Conservation (phyloP, 2,113 vertebrate genomes). For the Rhinogobius similis region DNA sequence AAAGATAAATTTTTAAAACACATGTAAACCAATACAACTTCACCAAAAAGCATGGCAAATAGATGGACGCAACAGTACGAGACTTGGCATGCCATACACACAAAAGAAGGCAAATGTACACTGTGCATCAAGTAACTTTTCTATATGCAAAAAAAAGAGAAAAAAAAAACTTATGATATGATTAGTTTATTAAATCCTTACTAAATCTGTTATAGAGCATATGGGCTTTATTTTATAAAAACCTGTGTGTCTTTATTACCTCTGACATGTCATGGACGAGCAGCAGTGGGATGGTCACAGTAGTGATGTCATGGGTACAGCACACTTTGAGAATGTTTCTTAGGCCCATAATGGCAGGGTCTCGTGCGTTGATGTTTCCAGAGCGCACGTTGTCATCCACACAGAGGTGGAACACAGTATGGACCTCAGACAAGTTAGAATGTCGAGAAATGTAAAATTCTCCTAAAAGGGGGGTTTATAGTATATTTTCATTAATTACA, state of each 20-base stretch:
- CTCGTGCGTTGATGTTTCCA: constrained; percentile 90
- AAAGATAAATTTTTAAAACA: background rate
- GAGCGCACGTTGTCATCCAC: constrained; percentile 95
- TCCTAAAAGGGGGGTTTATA: constrained; percentile 70
- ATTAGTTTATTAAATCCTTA: background rate
- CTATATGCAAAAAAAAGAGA: background rate
- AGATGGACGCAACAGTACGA: too few relatives aligned
- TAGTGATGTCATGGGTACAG: constrained; percentile 95
- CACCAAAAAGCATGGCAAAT: too few relatives aligned
- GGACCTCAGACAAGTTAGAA: constrained; percentile 96
- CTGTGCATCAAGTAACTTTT: constrained; percentile 23
- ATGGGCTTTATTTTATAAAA: too few relatives aligned
- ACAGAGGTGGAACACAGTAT: constrained; percentile 94
- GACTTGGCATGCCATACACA: too few relatives aligned
- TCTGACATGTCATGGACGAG: constrained; percentile 98
- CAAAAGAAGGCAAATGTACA: too few relatives aligned
- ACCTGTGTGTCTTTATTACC: constrained; percentile 77
- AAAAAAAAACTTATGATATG: background rate
- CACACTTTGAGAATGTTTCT: constrained; percentile 98
- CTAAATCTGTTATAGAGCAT: background rate
- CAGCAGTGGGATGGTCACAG: constrained; percentile 91
- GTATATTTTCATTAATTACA: background rate
- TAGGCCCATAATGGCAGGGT: constrained; percentile 97
- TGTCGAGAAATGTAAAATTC: constrained; percentile 96
- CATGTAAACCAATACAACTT: too few relatives aligned